Evolutionary conservation across 2,888 invertebrate genomes (phyloP), one percentile per base, ranked within the genome.

Genomic region (Salpingus planirostris): DNA sequence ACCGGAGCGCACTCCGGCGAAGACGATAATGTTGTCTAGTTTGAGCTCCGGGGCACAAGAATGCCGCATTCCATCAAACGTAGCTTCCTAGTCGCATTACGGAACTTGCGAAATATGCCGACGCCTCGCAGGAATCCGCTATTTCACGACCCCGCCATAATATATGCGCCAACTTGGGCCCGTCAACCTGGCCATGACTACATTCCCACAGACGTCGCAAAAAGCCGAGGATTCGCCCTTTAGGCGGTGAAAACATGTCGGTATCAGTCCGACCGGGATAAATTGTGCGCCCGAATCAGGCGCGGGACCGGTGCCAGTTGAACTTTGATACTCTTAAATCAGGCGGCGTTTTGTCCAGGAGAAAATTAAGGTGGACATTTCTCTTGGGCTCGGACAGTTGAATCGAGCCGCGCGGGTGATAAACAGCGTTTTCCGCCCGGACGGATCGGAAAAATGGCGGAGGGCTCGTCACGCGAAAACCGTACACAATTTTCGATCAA

Each of bases 21-120:
- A 53, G 50, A 51, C 57, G 58, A 59, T 59, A 59, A 58, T 56
- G 58, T 57, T 58, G 58, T 58, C 59, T 58, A 57, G 57, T 58
- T 58, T 55, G 47, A 53, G 52, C 47, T 43, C 48, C 50, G 44
- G 50, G 51, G 46, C 45, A 48, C 18, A 48, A 55, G 57, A 59
- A 59, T 57, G 54, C 50, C 43, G 49, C 57, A 59, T 60, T 59
- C 59, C 58, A 55, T 57, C 59, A 59, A 56, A 54, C 49, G 54
- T 52, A 49, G 54, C 54, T 57, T 57, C 55, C 57, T 56, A 49
- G 52, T 58, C 47, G 44, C 56, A 56, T 58, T 59, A 57, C 49
- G 41, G 52, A 46, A 48, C 52, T 52, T 47, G 53, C 54, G 43
- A 58, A 59, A 57, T 59, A 59, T 57, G 57, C 54, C 48, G 54